Conservation (phyloP, 2,888 invertebrate species). For the Heliothis peltigera region DNA sequence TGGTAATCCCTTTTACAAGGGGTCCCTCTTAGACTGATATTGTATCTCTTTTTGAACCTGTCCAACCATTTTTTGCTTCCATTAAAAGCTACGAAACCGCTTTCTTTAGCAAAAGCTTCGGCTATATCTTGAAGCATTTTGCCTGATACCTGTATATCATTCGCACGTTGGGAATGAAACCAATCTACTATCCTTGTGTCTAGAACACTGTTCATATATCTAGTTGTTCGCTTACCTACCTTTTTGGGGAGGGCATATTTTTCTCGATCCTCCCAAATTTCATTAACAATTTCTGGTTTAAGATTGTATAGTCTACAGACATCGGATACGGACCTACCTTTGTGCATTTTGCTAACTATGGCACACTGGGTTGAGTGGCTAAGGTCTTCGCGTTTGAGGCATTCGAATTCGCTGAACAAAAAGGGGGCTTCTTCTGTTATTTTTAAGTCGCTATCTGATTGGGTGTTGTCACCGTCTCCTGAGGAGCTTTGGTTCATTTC, state of each 20-base stretch:
- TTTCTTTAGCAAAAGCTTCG: conserved; percentile 69
- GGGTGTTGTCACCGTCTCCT: conserved; percentile 48
- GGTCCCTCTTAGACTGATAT: conserved; percentile 63
- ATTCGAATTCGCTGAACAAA: conserved; percentile 40
- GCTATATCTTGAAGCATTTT: conserved; percentile 71
- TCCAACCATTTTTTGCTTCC: conserved; percentile 75
- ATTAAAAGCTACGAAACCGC: conserved; percentile 71
- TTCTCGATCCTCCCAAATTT: conserved; percentile 73
- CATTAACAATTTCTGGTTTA: conserved; percentile 68
- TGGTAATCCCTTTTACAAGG: conserved; percentile 61
- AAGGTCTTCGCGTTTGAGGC: conserved; percentile 61
- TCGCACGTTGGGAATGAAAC: conserved; percentile 64
- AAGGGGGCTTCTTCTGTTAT: conserved; percentile 46
- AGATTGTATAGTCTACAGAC: conserved; percentile 69
- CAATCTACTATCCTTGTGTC: conserved; percentile 68
- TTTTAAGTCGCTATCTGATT: conserved; percentile 55
- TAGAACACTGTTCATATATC: conserved; percentile 68
- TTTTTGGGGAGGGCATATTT: conserved; percentile 66
- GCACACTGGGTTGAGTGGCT: conserved; percentile 66
- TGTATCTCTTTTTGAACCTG: conserved; percentile 71
- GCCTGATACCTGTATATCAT: conserved; percentile 66
- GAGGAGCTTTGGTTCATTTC: conserved; percentile 44
- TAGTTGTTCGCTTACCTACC: conserved; percentile 57
- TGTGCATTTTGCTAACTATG: conserved; percentile 74
- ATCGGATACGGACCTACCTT: conserved; percentile 68